A percentile compares a stretch with the other conserved stretches of the same genome.
phyloP scores from a whole-genome alignment of 2,888 invertebrate species.

The Nasonovia ribisnigri region DNA sequence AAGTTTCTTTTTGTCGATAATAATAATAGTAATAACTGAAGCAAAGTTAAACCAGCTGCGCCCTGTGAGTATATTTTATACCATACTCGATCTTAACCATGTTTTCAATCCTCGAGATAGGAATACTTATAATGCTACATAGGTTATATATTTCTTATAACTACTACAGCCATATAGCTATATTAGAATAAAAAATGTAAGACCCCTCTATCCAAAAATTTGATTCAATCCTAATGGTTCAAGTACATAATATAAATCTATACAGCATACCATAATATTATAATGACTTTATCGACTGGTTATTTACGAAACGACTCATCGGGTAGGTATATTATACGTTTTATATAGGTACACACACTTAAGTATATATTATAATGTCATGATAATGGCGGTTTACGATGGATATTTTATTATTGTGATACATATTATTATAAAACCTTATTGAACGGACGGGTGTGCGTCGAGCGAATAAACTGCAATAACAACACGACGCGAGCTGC shows the following conservation, averaged over 20 bases:
- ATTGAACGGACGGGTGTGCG: background rate
- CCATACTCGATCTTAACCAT: no score
- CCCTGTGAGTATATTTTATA: no score
- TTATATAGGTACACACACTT: background rate
- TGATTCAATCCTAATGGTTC: background rate
- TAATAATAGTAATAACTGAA: no score
- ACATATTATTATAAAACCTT: background rate
- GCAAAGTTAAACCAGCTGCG: no score
- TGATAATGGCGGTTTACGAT: background rate
- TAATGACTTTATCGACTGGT: background rate
- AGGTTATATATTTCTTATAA: no score
- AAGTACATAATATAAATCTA: background rate
- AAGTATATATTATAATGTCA: background rate
- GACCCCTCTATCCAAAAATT: background rate
- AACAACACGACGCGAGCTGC: background rate
- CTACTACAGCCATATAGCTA: no score
- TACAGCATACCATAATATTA: background rate
- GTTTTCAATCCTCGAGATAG: no score
- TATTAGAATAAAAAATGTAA: no score
- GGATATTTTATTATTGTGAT: background rate
- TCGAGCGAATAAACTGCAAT: background rate
- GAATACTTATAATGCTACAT: no score
- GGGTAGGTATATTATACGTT: background rate
- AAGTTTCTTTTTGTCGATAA: no score
- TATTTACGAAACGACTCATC: background rate